Conservation (phyloP, 2,113 vertebrate genomes). For the Nipponia nippon region DNA sequence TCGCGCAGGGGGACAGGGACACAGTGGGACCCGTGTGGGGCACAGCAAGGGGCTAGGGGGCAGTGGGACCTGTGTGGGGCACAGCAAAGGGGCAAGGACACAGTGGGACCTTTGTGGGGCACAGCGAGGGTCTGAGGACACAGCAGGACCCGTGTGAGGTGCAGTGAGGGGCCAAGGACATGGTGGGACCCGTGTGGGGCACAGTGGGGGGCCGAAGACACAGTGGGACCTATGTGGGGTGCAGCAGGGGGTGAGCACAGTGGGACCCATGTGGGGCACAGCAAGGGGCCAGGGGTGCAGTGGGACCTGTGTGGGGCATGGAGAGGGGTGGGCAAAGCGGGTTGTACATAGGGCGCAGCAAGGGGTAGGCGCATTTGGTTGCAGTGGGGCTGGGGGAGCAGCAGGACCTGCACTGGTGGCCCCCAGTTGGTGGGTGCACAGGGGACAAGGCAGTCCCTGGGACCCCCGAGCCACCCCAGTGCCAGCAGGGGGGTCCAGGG, state of each 20-base stretch:
- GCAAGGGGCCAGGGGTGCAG: background rate
- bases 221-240: background rate
- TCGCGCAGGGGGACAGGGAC: background rate
- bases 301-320: background rate
- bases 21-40: background rate
- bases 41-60: too few species aligned
- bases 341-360: accelerated
- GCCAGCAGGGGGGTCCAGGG: background rate
- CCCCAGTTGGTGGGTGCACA: background rate
- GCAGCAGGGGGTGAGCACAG: background rate
- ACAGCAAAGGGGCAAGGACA: too few species aligned
- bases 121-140: too few species aligned
- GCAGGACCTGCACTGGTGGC: background rate
- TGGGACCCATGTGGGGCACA: background rate
- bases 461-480: background rate
- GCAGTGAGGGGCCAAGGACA: background rate
- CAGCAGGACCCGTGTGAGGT: background rate
- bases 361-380: background rate
- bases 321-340: background rate
- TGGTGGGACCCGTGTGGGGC: background rate
- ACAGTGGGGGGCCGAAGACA: background rate
- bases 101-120: too few species aligned
- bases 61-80: too few species aligned
- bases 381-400: background rate
- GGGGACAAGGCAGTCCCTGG: background rate